Evolutionary conservation across 1,140 invertebrate genomes (phyloP).

Genomic region (Sycophila sp.): DNA sequence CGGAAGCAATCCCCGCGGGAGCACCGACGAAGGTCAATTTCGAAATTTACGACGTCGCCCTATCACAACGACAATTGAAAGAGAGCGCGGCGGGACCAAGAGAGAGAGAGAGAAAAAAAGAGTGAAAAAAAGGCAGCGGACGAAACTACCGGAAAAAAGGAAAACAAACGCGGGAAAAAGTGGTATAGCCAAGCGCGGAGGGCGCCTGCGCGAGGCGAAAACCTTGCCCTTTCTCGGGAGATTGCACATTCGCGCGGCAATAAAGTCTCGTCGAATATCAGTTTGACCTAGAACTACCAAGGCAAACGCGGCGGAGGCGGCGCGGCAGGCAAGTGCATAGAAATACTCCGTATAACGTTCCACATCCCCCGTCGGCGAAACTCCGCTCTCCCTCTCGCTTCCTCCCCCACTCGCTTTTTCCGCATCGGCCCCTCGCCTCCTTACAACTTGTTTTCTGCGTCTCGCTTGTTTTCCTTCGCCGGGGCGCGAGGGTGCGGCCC

Average conservation of each 20-base stretch:
- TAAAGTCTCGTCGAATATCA: constrained; percentile 50
- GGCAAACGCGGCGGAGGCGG: constrained; percentile 38
- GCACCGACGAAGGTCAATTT: background rate
- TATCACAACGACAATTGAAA: background rate
- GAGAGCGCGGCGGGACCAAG: background rate
- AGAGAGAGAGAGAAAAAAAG: background rate
- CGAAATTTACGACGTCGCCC: background rate
- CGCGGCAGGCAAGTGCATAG: constrained; percentile 26
- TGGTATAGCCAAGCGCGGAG: background rate
- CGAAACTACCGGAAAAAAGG: constrained; percentile 2
- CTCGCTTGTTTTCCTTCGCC: background rate
- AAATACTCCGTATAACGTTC: constrained; percentile 29
- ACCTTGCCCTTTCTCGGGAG: constrained; percentile 43
- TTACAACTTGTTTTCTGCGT: constrained; percentile 4
- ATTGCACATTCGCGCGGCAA: constrained; percentile 40
- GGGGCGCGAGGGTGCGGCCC: background rate
- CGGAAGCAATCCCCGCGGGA: no score
- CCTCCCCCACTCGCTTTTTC: constrained; percentile 8
- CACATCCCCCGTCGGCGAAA: constrained; percentile 8
- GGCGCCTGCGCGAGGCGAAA: constrained; percentile 36
- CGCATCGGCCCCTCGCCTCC: background rate
- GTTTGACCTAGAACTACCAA: constrained; percentile 48
- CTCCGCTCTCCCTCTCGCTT: constrained; percentile 25
- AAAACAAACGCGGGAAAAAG: background rate
- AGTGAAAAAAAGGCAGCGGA: background rate